Base-by-base conservation (phyloP, 2,888 invertebrate species). In the Agonopterix heracliana region DNA sequence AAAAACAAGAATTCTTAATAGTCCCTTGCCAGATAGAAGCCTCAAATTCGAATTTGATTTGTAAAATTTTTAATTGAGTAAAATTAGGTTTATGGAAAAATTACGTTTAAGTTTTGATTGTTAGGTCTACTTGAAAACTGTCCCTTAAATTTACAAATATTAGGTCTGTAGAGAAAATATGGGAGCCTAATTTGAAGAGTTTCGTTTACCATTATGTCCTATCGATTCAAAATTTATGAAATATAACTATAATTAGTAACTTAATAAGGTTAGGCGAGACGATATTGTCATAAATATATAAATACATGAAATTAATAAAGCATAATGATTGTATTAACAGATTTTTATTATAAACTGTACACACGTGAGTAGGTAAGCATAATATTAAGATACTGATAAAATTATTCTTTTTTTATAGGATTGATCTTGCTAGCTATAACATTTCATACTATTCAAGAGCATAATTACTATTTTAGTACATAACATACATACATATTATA, bases 241-340 rank as follows among this genome's bases (percentile, higher is more conserved):
- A 78, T 81, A 83, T 84, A 82, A 81, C 82, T 85, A 81, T 86
- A 86, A 86, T 85, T 86, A 87, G 87, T 85, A 86, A 86, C 81
- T 78, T 84, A 80, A 86, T 89, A 89, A 85, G 85, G 81, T 87
- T 89, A 89, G 89, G 82, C 82, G 89, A 89, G 90, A 89, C 87
- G 88, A 84, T 89, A 89, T 89, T 89, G 89, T 89, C 89, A 89
- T 89, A 88, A 88, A 90, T 89, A 89, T 89, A 89, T 89, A 89
- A 89, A 89, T 89, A 89, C 88, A 87, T 89, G 86, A 89, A 89
- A 89, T 89, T 88, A 89, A 89, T 89, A 89, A 89, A 89, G 88
- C 88, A 89, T 87, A 87, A 87, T 89, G 86, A 89, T 89, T 89
- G 89, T 89, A 89, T 64, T 65, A 60, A 55, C 64, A 72, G 72